Base-by-base conservation (phyloP, 2,888 invertebrate genomes). In the Apodemia zela region DNA sequence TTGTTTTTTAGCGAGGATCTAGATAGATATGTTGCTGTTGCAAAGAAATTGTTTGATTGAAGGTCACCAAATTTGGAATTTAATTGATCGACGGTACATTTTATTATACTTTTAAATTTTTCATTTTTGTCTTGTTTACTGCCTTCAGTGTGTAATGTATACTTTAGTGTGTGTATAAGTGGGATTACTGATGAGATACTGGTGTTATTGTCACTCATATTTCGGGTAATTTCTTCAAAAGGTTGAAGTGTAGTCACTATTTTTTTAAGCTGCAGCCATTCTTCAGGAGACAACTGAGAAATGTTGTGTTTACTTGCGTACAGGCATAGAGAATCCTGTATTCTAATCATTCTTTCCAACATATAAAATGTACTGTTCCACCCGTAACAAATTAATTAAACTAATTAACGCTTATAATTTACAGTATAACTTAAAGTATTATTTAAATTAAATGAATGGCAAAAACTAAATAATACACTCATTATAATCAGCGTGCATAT, bases 1-100 rank as follows among this genome's bases (percentile, higher is more conserved):
- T 63, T 17, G 25, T 54, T 60, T 63, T 60, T 45, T 63, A 63
- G 1, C 54, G 60, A 60, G 63, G 63, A 51, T 60, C 60, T 11
- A 54, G 45, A 51, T 11, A 54, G 45, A 51, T 62, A 60, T 38
- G 51, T 57, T 6, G 54, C 54, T 38, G 57, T 51, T 2, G 62
- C 35, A 54, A 38, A 62, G 7, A 57, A 38, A n/a, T 21, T 62
- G 38, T 61, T 61, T 15, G 17, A 21, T 11, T 35, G 38, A 11
- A 61, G 62, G 38, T 62, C 62, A 2, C 35, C 54, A 62, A 62
- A 42, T 57, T 13, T 62, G n/a, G 25, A 51, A 25, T 51, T 51
- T 13, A 51, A 25, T 51, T 51, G 51, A 25, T 51, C 51, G 3
- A 13, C 4, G 13, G 25, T 25, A 51, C 11, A 21, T 51, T 21